Evolutionary conservation across 1,140 invertebrate species (phyloP).

Genomic region (Lutraria rhynchaena): DNA sequence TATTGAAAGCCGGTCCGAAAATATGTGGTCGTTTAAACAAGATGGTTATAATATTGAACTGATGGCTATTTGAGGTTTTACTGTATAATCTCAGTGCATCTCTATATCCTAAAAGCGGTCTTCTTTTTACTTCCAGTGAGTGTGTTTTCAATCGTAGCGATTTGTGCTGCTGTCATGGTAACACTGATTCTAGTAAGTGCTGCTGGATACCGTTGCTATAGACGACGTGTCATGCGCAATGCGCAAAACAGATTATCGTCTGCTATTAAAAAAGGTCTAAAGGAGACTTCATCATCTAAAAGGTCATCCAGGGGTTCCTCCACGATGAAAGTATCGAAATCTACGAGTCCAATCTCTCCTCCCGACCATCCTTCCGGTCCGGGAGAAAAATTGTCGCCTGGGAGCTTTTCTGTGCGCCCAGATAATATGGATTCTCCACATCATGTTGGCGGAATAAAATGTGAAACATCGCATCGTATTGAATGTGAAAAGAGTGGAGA

Average conservation of each 20-base stretch:
- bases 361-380: slow-evolving; percentile 64
- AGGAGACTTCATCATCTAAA: slow-evolving; percentile 74
- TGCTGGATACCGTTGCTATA: slow-evolving; percentile 77
- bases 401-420: slow-evolving; percentile 64
- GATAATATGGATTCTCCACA: slow-evolving; percentile 66
- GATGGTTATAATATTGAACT: too few species aligned
- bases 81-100: neutral
- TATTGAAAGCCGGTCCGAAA: too few species aligned
- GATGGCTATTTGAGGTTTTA: too few species aligned
- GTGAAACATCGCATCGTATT: slow-evolving; percentile 71
- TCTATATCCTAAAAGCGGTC: neutral
- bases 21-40: too few species aligned
- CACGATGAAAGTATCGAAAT: slow-evolving; percentile 76
- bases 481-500: slow-evolving; percentile 83
- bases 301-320: slow-evolving; percentile 63
- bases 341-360: slow-evolving; percentile 74
- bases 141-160: slow-evolving; percentile 67
- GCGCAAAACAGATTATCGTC: slow-evolving; percentile 78
- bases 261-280: slow-evolving; percentile 80
- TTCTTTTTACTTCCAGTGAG: slow-evolving; percentile 72
- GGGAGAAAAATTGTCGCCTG: slow-evolving; percentile 65
- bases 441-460: slow-evolving; percentile 40
- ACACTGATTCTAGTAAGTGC: slow-evolving; percentile 70
- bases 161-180: slow-evolving; percentile 72
- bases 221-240: slow-evolving; percentile 72